A percentile compares a stretch with the other conserved stretches of the same genome.
phyloP scores from a whole-genome alignment of 30 jellyfish, hydroid and myxozoan genomes.

The Chrysaora quinquecirrha region DNA sequence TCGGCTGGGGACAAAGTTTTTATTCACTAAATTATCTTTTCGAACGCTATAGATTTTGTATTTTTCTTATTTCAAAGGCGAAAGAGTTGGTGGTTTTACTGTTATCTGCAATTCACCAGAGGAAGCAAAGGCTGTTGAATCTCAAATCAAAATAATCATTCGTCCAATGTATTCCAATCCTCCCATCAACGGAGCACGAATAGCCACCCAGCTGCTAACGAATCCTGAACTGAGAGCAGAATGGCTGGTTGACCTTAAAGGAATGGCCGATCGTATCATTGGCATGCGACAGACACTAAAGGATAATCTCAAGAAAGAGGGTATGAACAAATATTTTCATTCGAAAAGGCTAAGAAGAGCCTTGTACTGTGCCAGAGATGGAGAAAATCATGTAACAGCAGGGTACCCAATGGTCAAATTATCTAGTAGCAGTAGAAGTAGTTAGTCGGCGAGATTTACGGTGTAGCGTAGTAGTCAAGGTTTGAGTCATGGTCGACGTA shows the following conservation, averaged over 20 bases:
- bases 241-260: slow-evolving; percentile 95
- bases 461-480: too few relatives aligned
- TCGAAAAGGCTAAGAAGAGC: too few relatives aligned
- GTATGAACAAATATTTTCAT: slow-evolving; percentile 26
- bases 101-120: slow-evolving; percentile 82
- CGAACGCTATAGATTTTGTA: too few relatives aligned
- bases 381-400: too few relatives aligned
- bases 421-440: too few relatives aligned
- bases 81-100: slow-evolving; percentile 96
- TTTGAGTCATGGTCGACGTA: too few relatives aligned
- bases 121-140: slow-evolving; percentile 93
- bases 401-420: too few relatives aligned
- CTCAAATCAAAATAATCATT: slow-evolving; percentile 88
- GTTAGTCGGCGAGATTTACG: too few relatives aligned
- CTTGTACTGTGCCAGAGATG: too few relatives aligned
- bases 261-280: slow-evolving; percentile 96
- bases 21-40: too few relatives aligned
- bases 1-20: too few relatives aligned
- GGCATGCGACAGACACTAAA: slow-evolving; percentile 77
- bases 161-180: slow-evolving; percentile 99
- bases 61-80: slow-evolving; percentile 63
- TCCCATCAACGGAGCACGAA: slow-evolving; percentile 98
- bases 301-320: slow-evolving; percentile 81
- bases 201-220: slow-evolving; percentile 74
- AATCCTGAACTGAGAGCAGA: slow-evolving; percentile 76